These are phyloP conservation scores for Melospiza georgiana DNA, from an alignment of 2,113 vertebrate genomes.

Conservation along the genomic window DNA sequence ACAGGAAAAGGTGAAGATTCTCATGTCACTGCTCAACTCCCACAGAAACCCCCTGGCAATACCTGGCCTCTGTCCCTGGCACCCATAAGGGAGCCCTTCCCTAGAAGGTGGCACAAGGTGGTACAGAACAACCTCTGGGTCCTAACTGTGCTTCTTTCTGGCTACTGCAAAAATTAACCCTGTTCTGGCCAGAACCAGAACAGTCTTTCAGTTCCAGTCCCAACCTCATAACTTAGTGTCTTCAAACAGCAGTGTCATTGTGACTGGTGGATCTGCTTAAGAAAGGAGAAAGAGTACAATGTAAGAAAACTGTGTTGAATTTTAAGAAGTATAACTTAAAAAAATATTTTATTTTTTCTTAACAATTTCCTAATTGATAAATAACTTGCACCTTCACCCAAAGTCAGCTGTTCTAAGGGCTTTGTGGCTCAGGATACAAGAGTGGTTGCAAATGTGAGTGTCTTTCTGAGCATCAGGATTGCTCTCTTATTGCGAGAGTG, in stretches of 20 bases:
- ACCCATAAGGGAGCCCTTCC: not conserved
- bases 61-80: not conserved
- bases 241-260: not conserved
- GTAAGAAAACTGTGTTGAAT: not conserved
- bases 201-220: not conserved
- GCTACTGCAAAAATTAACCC: not conserved
- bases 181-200: not conserved
- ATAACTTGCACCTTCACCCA: not conserved
- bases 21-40: not conserved
- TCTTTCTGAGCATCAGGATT: not conserved
- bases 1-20: not conserved
- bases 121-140: not conserved
- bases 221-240: not conserved
- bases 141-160: not conserved
- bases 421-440: not conserved
- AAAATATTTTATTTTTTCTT: not conserved
- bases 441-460: not conserved
- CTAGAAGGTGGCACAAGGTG: not conserved
- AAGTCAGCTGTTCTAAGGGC: not conserved
- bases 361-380: not conserved
- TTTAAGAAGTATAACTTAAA: not conserved
- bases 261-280: not conserved
- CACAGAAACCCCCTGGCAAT: not conserved
- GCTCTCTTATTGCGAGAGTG: not conserved
- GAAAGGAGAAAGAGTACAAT: not conserved